Evolutionary conservation across 2,113 vertebrate genomes (phyloP).

Genomic region (Passer montanus): DNA sequence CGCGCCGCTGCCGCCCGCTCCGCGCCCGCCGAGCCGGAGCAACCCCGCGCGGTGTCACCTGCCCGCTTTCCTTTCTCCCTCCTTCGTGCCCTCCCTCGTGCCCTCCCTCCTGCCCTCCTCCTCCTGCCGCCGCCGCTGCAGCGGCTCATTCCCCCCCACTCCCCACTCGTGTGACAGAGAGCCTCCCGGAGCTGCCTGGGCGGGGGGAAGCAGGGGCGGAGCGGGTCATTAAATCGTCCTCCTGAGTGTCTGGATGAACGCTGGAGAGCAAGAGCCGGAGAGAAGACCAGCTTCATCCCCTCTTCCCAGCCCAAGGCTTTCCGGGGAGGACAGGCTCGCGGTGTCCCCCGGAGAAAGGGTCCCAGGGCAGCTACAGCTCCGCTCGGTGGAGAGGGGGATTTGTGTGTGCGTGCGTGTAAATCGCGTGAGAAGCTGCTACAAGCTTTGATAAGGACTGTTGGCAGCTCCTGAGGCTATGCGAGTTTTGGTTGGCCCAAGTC

Average conservation of each 20-base stretch:
- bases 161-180: neutral
- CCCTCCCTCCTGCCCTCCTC: neutral
- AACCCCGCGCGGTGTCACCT: constrained; percentile 6
- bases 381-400: neutral
- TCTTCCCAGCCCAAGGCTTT: neutral
- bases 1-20: neutral
- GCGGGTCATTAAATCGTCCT: neutral
- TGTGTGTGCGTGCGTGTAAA: neutral
- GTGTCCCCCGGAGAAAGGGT: too few species aligned
- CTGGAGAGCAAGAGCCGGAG: neutral
- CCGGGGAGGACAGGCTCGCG: fast-evolving
- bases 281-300: too few species aligned
- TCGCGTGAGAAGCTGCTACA: neutral
- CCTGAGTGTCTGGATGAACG: neutral
- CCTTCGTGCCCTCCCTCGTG: neutral
- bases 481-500: neutral
- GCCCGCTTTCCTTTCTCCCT: neutral
- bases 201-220: constrained; percentile 16
- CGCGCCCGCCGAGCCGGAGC: neutral
- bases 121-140: neutral
- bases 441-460: neutral
- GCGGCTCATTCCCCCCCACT: neutral
- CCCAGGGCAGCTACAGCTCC: neutral
- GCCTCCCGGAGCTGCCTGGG: neutral
- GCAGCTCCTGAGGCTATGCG: neutral